These are phyloP conservation scores for Tragelaphus scriptus DNA, from an alignment of 2,113 vertebrate species.

Conservation along the genomic window DNA sequence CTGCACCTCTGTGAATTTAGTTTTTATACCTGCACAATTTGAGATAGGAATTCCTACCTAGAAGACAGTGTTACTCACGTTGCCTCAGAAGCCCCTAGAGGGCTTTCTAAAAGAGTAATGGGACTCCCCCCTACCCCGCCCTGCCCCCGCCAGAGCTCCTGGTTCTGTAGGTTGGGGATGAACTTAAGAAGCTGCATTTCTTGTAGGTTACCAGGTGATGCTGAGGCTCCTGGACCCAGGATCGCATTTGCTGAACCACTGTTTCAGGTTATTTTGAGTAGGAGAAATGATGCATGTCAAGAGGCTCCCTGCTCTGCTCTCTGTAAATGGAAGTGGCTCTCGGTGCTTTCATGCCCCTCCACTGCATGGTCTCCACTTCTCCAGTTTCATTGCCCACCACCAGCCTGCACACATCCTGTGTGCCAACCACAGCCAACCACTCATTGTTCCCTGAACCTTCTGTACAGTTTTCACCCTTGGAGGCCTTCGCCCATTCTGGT, in stretches of 20 bases:
- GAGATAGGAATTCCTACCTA: background rate
- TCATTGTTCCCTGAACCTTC: background rate
- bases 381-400: background rate
- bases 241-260: background rate
- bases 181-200: background rate
- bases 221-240: background rate
- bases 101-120: background rate
- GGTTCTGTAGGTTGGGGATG: background rate
- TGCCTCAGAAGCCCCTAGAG: background rate
- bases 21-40: background rate
- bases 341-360: background rate
- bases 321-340: background rate
- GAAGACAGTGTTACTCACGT: background rate
- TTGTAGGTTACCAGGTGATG: background rate
- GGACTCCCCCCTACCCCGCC: rapidly evolving
- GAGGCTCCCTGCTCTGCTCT: background rate
- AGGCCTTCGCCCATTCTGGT: background rate
- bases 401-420: background rate
- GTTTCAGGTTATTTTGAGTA: background rate
- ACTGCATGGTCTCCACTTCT: background rate
- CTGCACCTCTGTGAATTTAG: background rate
- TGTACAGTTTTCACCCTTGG: background rate
- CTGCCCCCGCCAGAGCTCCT: rapidly evolving
- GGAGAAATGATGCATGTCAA: background rate
- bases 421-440: background rate